Conservation (phyloP, 2,888 invertebrate genomes). For the Uloborus plumipes region DNA sequence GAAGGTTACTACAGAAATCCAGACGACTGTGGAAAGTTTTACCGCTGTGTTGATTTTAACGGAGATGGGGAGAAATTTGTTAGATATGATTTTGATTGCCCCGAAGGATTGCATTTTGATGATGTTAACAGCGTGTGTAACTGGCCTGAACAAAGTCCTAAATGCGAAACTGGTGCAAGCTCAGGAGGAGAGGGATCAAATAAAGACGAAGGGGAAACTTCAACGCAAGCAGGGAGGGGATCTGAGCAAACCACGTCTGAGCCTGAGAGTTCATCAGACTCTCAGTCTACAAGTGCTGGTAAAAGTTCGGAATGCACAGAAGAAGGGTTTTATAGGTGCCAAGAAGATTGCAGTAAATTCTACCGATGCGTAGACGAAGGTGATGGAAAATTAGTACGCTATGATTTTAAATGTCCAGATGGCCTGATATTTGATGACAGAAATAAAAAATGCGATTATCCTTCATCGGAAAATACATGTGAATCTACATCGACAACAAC, state of each 20-base stretch:
- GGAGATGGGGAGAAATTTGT: slow-evolving; percentile 56
- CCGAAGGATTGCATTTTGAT: slow-evolving; percentile 66
- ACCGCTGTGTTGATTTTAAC: slow-evolving; percentile 65
- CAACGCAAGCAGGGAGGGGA: slow-evolving; percentile 2
- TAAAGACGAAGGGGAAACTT: background rate
- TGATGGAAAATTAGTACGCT: slow-evolving; percentile 76
- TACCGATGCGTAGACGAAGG: slow-evolving; percentile 84
- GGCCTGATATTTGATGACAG: slow-evolving; percentile 80
- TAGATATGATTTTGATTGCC: slow-evolving; percentile 65
- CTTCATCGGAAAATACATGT: slow-evolving; percentile 81
- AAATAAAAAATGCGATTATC: slow-evolving; percentile 80
- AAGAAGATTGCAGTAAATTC: slow-evolving; percentile 74
- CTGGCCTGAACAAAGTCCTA: slow-evolving; percentile 63
- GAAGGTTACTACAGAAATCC: slow-evolving; percentile 67
- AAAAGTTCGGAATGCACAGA: slow-evolving; percentile 53
- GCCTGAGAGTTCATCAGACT: too few species aligned
- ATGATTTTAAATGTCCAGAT: slow-evolving; percentile 83
- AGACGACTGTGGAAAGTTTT: slow-evolving; percentile 66
- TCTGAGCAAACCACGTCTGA: background rate
- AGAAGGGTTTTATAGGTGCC: slow-evolving; percentile 64
- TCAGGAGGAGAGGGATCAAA: background rate
- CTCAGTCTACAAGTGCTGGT: background rate
- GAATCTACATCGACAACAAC: slow-evolving; percentile 73
- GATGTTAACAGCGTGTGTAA: slow-evolving; percentile 66
- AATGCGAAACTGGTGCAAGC: slow-evolving; percentile 24